These are phyloP conservation scores for Ptilodon capucinus DNA, from an alignment of 2,888 invertebrate species.

Conservation along the genomic window DNA sequence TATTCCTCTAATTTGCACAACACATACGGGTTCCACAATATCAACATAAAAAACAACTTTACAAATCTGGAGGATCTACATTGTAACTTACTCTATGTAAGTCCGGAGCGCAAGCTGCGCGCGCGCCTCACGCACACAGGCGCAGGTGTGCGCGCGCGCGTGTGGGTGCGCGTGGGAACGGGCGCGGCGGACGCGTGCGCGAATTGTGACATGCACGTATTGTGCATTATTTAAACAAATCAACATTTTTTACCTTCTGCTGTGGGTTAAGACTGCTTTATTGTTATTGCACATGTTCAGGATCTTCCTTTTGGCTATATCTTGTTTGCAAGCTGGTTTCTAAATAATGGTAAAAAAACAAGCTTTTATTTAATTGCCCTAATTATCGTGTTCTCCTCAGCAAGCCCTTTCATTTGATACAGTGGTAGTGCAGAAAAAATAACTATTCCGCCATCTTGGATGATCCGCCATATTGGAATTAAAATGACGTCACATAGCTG, in stretches of 20 bases:
- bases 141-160: conserved; percentile 24
- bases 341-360: too few species aligned
- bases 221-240: conserved; percentile 62
- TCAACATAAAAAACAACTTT: not conserved
- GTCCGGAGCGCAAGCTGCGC: conserved; percentile 60
- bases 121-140: conserved; percentile 55
- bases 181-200: conserved; percentile 73
- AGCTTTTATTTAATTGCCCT: too few species aligned
- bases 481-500: too few species aligned
- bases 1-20: too few species aligned
- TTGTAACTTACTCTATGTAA: conserved; percentile 45
- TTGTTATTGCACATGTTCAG: not conserved
- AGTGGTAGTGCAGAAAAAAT: too few species aligned
- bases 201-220: conserved; percentile 70
- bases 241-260: conserved; percentile 27
- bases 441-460: too few species aligned
- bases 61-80: not conserved
- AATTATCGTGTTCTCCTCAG: too few species aligned
- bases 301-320: not conserved
- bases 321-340: not conserved
- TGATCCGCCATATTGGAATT: too few species aligned
- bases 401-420: too few species aligned
- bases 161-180: conserved; percentile 77
- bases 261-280: not conserved
- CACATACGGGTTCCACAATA: too few species aligned